These are phyloP conservation scores for Lampris incognitus DNA, from an alignment of 2,113 vertebrate genomes.

Conservation along the genomic window DNA sequence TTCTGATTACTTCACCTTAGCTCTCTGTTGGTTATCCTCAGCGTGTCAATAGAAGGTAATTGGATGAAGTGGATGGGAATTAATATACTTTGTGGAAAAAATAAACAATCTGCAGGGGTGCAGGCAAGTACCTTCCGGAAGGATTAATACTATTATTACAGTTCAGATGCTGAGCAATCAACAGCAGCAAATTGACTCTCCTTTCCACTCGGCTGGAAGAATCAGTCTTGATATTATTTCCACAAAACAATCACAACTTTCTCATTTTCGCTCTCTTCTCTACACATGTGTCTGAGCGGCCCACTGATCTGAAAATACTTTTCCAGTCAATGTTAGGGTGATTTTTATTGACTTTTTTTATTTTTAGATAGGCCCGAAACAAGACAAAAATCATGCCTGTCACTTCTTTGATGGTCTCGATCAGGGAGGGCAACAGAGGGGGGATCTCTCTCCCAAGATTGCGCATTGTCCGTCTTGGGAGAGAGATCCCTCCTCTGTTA, in stretches of 20 bases:
- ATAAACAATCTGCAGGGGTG: conserved; percentile 56
- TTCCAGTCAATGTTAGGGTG: too few species aligned
- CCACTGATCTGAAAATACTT: not conserved
- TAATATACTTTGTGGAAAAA: conserved; percentile 55
- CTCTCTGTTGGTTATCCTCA: conserved; percentile 52
- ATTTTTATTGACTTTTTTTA: too few species aligned
- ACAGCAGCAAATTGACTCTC: conserved; percentile 53
- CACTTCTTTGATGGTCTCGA: too few species aligned
- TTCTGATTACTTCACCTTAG: conserved; percentile 53
- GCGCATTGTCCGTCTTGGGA: too few species aligned
- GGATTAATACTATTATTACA: conserved; percentile 72
- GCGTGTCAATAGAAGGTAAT: conserved; percentile 68
- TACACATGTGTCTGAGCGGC: conserved; percentile 8
- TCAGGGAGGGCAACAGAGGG: too few species aligned
- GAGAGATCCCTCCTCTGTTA: too few species aligned
- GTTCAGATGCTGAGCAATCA: conserved; percentile 47
- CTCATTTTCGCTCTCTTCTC: conserved; percentile 16
- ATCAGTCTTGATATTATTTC: conserved; percentile 41
- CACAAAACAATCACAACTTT: conserved; percentile 9
- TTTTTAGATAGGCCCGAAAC: too few species aligned
- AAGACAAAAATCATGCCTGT: too few species aligned
- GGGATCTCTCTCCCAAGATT: too few species aligned
- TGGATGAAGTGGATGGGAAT: conserved; percentile 69
- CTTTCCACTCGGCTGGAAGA: conserved; percentile 39
- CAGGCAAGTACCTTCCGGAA: conserved; percentile 62